Evolutionary conservation across 2,113 vertebrate species (phyloP).

Genomic region (Sapayoa aenigma): DNA sequence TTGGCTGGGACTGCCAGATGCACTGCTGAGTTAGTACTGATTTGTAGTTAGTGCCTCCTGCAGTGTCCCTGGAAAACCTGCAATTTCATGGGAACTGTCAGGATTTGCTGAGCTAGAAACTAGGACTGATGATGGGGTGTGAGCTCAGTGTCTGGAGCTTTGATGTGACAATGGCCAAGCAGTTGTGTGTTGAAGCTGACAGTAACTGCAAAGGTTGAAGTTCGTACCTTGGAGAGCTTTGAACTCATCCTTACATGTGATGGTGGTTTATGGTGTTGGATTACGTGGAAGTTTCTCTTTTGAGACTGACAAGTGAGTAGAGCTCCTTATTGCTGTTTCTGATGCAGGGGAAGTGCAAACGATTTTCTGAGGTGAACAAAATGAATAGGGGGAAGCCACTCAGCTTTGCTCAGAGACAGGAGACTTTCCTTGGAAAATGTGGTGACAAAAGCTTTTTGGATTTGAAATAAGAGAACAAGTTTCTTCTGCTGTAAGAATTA

Average conservation of each 20-base stretch:
- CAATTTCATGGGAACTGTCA: neutral
- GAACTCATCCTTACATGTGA: neutral
- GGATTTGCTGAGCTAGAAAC: neutral
- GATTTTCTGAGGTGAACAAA: neutral
- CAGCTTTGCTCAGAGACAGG: neutral
- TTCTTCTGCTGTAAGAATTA: neutral
- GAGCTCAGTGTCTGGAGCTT: neutral
- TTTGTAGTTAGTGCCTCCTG: neutral
- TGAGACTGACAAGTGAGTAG: neutral
- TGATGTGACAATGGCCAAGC: rapidly evolving
- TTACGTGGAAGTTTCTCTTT: neutral
- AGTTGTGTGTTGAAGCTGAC: neutral
- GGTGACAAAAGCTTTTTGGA: neutral
- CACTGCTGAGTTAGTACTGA: neutral
- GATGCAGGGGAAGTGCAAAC: no score
- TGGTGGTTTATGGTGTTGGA: neutral
- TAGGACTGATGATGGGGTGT: neutral
- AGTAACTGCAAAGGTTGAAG: neutral
- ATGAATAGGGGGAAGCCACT: neutral
- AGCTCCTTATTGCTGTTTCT: neutral
- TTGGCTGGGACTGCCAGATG: neutral
- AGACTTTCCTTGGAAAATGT: neutral
- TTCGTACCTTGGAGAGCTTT: rapidly evolving
- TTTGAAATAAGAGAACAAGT: neutral
- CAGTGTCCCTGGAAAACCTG: no score